A percentile compares a stretch with the other conserved stretches of the same genome.
Evolutionary conservation across 2,113 vertebrate species (phyloP).

Genomic region (Jacana jacana): DNA sequence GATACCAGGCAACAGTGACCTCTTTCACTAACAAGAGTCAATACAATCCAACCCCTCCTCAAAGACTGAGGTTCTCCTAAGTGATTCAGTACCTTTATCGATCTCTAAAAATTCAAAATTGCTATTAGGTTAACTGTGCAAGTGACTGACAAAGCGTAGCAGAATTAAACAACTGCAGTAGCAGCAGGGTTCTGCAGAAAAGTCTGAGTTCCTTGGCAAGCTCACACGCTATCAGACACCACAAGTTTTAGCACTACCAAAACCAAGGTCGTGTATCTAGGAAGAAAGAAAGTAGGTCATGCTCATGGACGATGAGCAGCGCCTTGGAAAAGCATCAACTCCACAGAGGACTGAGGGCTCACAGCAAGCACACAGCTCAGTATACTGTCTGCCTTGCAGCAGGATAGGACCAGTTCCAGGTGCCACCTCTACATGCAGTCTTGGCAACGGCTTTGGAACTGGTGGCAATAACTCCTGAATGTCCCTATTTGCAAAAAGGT

Average conservation of each 20-base stretch:
- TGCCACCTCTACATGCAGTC: background rate
- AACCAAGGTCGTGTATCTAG: background rate
- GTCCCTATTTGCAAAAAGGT: background rate
- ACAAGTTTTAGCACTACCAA: background rate
- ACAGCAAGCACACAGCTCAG: background rate
- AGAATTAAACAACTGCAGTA: background rate
- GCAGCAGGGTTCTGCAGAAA: background rate
- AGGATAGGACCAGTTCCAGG: background rate
- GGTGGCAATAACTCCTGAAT: background rate
- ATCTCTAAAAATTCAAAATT: background rate
- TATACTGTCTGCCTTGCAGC: background rate
- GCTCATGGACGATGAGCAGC: background rate
- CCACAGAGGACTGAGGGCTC: background rate
- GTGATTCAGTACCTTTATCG: background rate
- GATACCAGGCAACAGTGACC: background rate
- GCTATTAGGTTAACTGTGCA: background rate
- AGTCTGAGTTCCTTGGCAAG: background rate
- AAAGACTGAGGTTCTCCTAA: background rate
- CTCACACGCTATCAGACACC: background rate
- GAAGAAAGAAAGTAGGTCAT: constrained; percentile 20
- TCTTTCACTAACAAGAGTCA: background rate
- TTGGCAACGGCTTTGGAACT: background rate
- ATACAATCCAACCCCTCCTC: background rate
- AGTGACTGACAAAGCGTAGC: background rate
- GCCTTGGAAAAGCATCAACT: background rate